Base-by-base conservation (phyloP, 1,140 invertebrate species). In the Orchestia grillus region DNA sequence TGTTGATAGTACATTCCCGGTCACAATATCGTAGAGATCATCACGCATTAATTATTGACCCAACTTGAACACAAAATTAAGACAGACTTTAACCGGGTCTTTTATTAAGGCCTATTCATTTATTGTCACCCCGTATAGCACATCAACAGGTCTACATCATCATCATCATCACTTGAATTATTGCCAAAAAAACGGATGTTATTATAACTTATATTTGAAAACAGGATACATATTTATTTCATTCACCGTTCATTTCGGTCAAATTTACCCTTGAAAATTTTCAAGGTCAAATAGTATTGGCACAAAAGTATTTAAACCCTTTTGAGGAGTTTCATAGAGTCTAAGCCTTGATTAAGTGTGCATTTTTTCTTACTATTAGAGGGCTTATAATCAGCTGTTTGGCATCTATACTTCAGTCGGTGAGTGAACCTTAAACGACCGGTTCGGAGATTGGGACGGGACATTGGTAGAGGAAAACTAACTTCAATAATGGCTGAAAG, bases 401-500 rank as follows among this genome's bases (percentile, higher is more conserved):
- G 11, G 19, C 92, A 94, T 47, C 44, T 94, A 94, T 94, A 94
- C 92, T 94, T 94, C 92, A 94, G 92, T 94, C 92, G 92, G 92
- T 47, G 43, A 94, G 3, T 36, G 47, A 40, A 36, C 36, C 43
- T 40, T 43, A n/a, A n/a, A n/a, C n/a, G n/a, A n/a, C n/a, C 47
- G 47, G 87, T 77, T 45, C 15, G 8, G 3, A 90, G 43, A 41
- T 90, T 42, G 6, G n/a, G n/a, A n/a, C n/a, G 36, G 36, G 15
- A 44, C 15, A 41, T 87, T 1, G 42, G 88, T 28, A 4, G 36
- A 42, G 43, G n/a, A 42, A 90, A 28, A 43, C 3, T 90, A 6
- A 41, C 88, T 11, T 6, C 3, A 90, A 43, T 28, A 53, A 96
- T 96, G 96, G 96, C 96, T 44, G 95, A 95, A 47, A 96, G 96